phyloP scores from a whole-genome alignment of 2,113 vertebrate genomes.

The Conger conger region DNA sequence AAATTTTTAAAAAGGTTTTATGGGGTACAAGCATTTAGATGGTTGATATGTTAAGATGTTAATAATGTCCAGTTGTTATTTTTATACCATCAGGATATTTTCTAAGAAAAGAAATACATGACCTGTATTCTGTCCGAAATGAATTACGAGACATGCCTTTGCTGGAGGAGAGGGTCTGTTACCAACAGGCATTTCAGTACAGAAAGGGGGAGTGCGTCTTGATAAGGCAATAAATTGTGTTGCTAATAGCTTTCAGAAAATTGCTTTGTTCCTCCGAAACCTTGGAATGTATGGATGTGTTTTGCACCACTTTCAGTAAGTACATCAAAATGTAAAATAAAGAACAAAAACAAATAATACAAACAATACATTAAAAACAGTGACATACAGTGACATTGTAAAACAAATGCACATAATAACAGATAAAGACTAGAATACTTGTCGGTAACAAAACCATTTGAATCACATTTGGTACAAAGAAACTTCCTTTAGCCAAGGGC shows the following conservation, averaged over 20 bases:
- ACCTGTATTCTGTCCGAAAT: background rate
- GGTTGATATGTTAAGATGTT: background rate
- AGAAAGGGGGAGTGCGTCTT: constrained; percentile 34
- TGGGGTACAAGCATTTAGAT: too few relatives aligned
- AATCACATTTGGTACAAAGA: background rate
- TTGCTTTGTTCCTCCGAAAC: constrained; percentile 39
- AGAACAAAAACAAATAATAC: constrained; percentile 36
- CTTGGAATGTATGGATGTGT: constrained; percentile 50
- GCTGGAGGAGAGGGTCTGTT: constrained; percentile 1
- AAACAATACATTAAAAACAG: constrained; percentile 17
- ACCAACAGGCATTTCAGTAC: constrained; percentile 33
- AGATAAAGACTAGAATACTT: background rate
- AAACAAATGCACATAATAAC: background rate
- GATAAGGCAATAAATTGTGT: constrained; percentile 50
- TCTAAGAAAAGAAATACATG: background rate
- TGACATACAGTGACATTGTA: background rate
- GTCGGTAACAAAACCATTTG: background rate
- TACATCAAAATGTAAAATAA: constrained; percentile 31
- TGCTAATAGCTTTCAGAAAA: constrained; percentile 38
- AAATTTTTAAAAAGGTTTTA: background rate
- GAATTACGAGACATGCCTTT: background rate
- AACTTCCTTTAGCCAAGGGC: background rate
- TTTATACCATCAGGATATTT: background rate
- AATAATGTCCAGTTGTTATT: background rate
- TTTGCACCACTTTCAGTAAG: constrained; percentile 34